Evolutionary conservation across 2,797 vertebrate species (phyloP), one percentile per base, ranked within the genome.

Genomic region (Ceyx erithaca): DNA sequence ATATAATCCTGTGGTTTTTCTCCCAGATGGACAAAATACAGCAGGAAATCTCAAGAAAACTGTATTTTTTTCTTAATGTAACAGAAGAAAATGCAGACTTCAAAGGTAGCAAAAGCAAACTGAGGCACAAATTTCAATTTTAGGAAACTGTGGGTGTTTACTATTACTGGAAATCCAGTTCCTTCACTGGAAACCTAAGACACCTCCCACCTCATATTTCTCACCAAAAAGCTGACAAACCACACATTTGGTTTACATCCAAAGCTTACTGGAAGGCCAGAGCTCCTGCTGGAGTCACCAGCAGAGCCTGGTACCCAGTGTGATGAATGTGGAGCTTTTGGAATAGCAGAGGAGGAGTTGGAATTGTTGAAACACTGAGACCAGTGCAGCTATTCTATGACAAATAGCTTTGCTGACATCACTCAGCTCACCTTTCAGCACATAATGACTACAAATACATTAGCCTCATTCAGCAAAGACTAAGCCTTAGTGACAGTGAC

Each of bases 161-260:
- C 93, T 94, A 85, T 94, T 91, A 87, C 81, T 96, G 90, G 88
- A 93, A 96, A 95, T 85, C 58, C 54, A 95, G 80, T 43, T 94
- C 93, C 59, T 78, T 88, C 54, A 79, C 93, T 92, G 93, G 94
- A 92, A 95, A 91, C 54, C 82, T 80, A 33, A 69, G 87, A 95
- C 93, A 95, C 93, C 87, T 96, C 95, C 93, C 79, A 96, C 95
- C 40, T 89, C 83, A 7, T n/a, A 19, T 68, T 91, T 95, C 91
- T 93, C 91, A 96, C 93, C 85, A 66, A 80, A 80, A 92, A 40
- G 54, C 78, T 91, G 77, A 80, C 30, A 72, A 80, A 54, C 46
- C 81, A 68, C 68, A 41, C 16, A 1, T 46, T 92, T 33, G 12
- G 13, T 91, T 80, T 94, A 69, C 84, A 78, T 68, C 87, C 76